These are phyloP conservation scores for Argya squamiceps DNA, from an alignment of 2,797 vertebrate species.

Conservation along the genomic window DNA sequence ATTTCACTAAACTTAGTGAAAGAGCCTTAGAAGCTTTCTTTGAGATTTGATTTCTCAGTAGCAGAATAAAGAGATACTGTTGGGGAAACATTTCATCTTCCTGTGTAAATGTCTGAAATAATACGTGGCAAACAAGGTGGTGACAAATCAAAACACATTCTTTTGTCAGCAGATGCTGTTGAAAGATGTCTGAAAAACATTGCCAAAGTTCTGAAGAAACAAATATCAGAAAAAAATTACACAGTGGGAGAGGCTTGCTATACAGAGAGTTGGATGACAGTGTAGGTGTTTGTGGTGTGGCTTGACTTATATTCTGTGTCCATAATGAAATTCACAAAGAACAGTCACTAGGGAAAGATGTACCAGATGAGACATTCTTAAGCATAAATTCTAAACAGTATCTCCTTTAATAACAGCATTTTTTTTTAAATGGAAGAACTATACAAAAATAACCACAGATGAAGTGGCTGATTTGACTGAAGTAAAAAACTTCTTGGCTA, in stretches of 20 bases:
- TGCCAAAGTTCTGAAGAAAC: neutral
- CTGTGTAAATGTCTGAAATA: neutral
- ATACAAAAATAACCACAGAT: neutral
- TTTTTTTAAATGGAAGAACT: neutral
- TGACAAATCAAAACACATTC: neutral
- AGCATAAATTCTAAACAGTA: neutral
- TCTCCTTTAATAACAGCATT: neutral
- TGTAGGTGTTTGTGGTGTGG: neutral
- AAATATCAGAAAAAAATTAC: neutral
- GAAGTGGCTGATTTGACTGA: neutral
- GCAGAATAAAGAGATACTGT: neutral
- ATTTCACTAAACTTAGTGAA: neutral
- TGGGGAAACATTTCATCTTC: neutral
- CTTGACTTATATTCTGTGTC: neutral
- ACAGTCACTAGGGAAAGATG: neutral
- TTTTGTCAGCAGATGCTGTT: neutral
- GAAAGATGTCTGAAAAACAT: neutral
- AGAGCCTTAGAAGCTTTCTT: neutral
- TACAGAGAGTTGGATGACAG: neutral
- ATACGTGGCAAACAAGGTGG: neutral
- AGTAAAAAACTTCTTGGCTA: neutral
- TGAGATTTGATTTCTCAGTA: neutral
- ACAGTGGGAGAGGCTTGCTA: neutral
- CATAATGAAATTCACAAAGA: neutral
- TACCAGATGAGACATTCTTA: neutral